Evolutionary conservation across 2,113 vertebrate species (phyloP), one percentile per base, ranked within the genome.

Genomic region (Mus spicilegus): DNA sequence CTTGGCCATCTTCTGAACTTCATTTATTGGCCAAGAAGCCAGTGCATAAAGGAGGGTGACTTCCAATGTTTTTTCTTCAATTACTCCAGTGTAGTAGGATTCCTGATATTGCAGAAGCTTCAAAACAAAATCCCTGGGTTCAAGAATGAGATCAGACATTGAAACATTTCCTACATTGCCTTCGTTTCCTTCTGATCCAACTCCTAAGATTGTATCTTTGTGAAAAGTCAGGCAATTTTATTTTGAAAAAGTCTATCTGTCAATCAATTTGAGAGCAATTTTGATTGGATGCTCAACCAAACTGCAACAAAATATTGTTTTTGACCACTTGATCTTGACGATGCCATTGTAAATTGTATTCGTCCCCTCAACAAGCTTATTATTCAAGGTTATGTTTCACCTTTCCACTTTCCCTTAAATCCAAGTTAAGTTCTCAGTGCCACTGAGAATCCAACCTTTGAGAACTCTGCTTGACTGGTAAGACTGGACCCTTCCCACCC

Each of bases 181-280:
- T 30, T 7, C 1, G 16, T 77, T 85, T 95, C 70, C 11, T 65
- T 65, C 63, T 3, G 75, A 63, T 14, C 12, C 8, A 88, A 80
- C 22, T 26, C 67, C 46, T 24, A 91, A n/a, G 51, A 22, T 16
- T 54, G 3, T 36, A 26, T 87, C 51, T 39, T 54, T n/a, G n/a
- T 81, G 51, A 96, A 93, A 76, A 54, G 26, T 63, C 1, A 0
- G 22, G 30, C 46, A 51, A 9, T 11, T 78, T 28, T 89, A 58
- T 88, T 93, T 73, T 87, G 8, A 81, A 69, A 69, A 96, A 67
- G 54, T 76, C 22, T 24, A 61, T 30, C 92, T 89, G 39, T 78
- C 82, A 78, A 39, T 49, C 30, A 61, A 22, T 7, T 70, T 26
- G 46, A 93, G 20, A 42, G 65, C 24, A 86, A 11, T 63, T 89